A percentile compares a stretch with the other conserved stretches of the same genome.
Conservation (phyloP, 2,113 vertebrate species). For the Accipiter cooperii region DNA sequence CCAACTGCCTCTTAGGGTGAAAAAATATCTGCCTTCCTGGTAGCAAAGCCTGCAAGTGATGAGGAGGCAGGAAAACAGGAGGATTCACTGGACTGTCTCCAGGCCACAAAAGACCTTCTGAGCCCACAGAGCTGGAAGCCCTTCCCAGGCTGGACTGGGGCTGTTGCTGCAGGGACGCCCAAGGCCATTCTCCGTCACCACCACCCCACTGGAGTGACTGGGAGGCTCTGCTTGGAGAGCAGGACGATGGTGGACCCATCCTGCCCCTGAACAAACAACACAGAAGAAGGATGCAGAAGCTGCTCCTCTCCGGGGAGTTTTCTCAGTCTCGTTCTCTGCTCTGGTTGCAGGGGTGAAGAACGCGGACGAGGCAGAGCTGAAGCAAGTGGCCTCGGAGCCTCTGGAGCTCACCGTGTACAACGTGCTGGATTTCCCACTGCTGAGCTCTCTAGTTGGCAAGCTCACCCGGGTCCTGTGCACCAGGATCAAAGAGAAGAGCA, state of each 20-base stretch:
- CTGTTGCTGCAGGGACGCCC: not conserved
- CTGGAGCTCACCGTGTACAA: constrained; percentile 87
- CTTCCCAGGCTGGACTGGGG: not conserved
- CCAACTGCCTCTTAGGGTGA: not conserved
- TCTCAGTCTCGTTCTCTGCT: not conserved
- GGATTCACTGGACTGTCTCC: not conserved
- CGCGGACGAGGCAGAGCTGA: constrained; percentile 85
- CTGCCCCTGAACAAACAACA: not conserved
- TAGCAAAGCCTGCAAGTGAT: not conserved
- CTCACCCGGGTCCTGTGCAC: constrained; percentile 84
- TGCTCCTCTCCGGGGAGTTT: not conserved
- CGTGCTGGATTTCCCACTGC: constrained; percentile 87
- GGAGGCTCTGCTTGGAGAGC: not conserved
- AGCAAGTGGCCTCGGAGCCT: constrained; percentile 84
- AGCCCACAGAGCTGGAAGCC: not conserved
- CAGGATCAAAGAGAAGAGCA: constrained; percentile 79
- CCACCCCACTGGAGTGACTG: not conserved
- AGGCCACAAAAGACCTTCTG: not conserved
- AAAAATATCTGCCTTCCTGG: not conserved
- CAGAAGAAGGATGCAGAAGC: not conserved
- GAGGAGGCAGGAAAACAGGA: not conserved
- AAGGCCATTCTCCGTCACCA: not conserved
- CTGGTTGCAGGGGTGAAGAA: constrained; percentile 86
- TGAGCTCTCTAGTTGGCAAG: constrained; percentile 78
- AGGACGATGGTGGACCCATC: fast-evolving